Percentiles rank a stretch among this genome's conserved stretches.
Conservation (phyloP, 2,797 vertebrate species). For the Picus viridis region DNA sequence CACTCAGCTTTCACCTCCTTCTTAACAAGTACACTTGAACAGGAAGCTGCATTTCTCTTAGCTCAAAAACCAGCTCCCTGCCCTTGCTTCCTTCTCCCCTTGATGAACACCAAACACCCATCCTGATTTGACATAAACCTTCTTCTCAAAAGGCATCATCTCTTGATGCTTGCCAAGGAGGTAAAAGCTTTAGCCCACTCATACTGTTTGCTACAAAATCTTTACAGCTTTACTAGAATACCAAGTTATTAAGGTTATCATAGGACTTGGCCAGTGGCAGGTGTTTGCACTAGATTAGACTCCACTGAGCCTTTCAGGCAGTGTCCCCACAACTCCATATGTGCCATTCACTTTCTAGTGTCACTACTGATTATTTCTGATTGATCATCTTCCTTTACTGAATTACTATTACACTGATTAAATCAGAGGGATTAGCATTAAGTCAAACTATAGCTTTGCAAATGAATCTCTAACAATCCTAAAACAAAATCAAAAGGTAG, state of each 20-base stretch:
- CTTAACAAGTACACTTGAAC: background rate
- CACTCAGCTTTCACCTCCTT: background rate
- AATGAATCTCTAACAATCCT: background rate
- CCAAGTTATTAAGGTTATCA: background rate
- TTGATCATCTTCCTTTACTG: background rate
- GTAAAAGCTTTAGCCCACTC: background rate
- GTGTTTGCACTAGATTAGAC: background rate
- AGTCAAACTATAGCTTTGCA: background rate
- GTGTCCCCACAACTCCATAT: background rate
- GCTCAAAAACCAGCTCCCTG: background rate
- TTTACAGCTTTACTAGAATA: background rate
- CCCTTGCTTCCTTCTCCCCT: background rate
- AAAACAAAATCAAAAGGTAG: background rate
- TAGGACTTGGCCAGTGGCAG: too few species aligned
- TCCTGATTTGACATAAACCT: background rate
- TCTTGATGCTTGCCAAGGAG: background rate
- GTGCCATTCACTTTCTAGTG: background rate
- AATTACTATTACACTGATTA: background rate
- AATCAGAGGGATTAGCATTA: background rate
- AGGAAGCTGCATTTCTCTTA: background rate
- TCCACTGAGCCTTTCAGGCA: background rate
- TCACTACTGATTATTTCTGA: conserved; percentile 7
- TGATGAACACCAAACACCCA: background rate
- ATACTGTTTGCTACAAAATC: background rate
- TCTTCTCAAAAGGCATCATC: background rate